These are phyloP conservation scores for Epinotia brunnichana DNA, from an alignment of 2,888 invertebrate genomes.

Conservation along the genomic window DNA sequence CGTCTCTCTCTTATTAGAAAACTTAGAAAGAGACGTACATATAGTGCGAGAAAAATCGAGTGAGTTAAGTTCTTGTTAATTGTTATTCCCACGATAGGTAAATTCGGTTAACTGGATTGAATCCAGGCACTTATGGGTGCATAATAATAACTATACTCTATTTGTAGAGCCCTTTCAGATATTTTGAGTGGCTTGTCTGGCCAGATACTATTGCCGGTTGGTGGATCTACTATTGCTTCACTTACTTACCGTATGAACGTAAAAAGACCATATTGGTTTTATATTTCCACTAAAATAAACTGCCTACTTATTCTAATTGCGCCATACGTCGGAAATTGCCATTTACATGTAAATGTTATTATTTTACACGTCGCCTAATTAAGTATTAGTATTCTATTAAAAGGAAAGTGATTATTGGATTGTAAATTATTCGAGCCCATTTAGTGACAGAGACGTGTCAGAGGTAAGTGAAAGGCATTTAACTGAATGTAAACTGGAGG, in stretches of 20 bases:
- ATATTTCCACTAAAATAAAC: slow-evolving; percentile 12
- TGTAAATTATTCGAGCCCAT: slow-evolving; percentile 18
- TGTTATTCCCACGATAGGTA: no score
- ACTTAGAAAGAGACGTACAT: no score
- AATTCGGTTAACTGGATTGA: no score
- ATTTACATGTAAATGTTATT: slow-evolving; percentile 28
- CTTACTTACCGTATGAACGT: not conserved
- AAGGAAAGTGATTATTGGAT: slow-evolving; percentile 26
- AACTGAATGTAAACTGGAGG: not conserved
- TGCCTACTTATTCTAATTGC: slow-evolving; percentile 9
- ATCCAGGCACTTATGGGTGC: no score
- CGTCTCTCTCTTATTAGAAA: no score
- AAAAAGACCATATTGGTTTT: not conserved
- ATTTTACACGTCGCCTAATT: slow-evolving; percentile 31
- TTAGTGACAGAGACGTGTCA: not conserved
- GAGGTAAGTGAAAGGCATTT: slow-evolving; percentile 10
- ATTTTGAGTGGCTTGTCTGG: no score
- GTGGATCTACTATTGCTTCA: no score
- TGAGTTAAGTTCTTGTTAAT: no score
- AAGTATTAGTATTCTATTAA: slow-evolving; percentile 30
- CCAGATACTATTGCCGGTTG: no score
- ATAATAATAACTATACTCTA: no score
- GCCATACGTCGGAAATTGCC: slow-evolving; percentile 2
- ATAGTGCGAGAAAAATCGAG: no score
- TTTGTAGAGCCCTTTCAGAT: no score